These are phyloP conservation scores for Sternarchorhynchus goeldii DNA, from an alignment of 2,797 vertebrate genomes.

Conservation along the genomic window DNA sequence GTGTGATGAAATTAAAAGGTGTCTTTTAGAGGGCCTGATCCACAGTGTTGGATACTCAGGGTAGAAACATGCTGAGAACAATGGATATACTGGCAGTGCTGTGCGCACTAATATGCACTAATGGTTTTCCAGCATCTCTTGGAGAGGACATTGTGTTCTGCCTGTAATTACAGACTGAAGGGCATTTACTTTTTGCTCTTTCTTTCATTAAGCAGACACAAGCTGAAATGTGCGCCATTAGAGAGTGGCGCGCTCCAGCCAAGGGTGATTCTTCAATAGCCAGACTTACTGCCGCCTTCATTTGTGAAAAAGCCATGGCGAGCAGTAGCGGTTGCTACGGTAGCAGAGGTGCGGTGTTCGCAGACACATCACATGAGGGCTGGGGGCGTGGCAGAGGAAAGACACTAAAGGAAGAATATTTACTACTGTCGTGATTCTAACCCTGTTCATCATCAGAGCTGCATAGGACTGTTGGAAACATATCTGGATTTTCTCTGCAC, in stretches of 20 bases:
- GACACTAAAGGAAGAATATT: constrained; percentile 3
- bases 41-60: neutral
- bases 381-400: neutral
- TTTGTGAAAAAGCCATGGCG: constrained; percentile 35
- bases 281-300: constrained; percentile 24
- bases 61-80: constrained; percentile 23
- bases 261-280: constrained; percentile 30
- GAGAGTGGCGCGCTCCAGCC: constrained; percentile 24
- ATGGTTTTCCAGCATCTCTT: constrained; percentile 41
- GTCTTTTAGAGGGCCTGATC: constrained; percentile 9
- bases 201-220: constrained; percentile 29
- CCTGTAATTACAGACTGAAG: constrained; percentile 51
- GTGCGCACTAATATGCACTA: constrained; percentile 34
- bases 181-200: constrained; percentile 32
- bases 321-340: constrained; percentile 19
- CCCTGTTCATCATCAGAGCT: constrained; percentile 34
- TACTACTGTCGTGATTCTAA: constrained; percentile 33
- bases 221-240: constrained; percentile 16
- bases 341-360: constrained; percentile 18
- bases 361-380: constrained; percentile 1
- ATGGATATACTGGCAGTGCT: constrained; percentile 17
- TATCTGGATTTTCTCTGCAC: constrained; percentile 7
- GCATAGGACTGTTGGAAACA: constrained; percentile 9
- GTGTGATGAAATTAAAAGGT: neutral
- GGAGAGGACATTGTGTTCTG: constrained; percentile 43